Base-by-base conservation (phyloP, 2,113 vertebrate genomes). In the Riparia riparia region DNA sequence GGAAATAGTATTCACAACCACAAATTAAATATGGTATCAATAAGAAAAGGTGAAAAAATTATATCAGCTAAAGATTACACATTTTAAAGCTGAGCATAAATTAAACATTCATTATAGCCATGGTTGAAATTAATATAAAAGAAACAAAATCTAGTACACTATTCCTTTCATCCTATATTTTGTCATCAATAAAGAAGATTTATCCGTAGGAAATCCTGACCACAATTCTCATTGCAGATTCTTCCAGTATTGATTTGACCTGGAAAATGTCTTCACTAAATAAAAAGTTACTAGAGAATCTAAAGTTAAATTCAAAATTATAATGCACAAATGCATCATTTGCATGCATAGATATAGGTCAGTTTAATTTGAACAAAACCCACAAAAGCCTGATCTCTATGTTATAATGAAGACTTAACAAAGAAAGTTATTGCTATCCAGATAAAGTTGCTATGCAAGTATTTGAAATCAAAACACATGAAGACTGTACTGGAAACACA, bases 401-500 rank as follows among this genome's bases (percentile, higher is more conserved):
- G 7, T 54, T 57, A 69, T 7, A 85, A 41, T 53, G 37, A 83
- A 92, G 45, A 90, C 22, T 53, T 60, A 87, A 51, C 63, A 83
- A 47, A 47, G 18, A 47, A 74, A 69, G 25, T 32, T 82, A 93
- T 86, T 63, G 61, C 56, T 78, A 64, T 9, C 37, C 39, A 82
- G 25, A 57, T 60, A 72, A 85, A 78, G 64, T 29, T 82, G 28
- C 76, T 90, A 44, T 41, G 41, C 20, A 94, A 90, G 49, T 68
- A 95, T 70, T 77, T 93, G 51, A 94, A 97, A 94, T 92, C 82
- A 84, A 96, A 96, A 69, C 50, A 91, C 32, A 86, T 14, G 64
- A 97, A 92, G 57, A 78, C 56, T 89, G 24, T n/a, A 69, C 39
- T 93, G 57, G 56, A 96, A 96, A 82, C 7, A 58, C 28, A 6